Percentiles rank a stretch among this genome's conserved stretches.
phyloP scores from a whole-genome alignment of 2,888 invertebrate species.

The Nephrocerus scutellatus region DNA sequence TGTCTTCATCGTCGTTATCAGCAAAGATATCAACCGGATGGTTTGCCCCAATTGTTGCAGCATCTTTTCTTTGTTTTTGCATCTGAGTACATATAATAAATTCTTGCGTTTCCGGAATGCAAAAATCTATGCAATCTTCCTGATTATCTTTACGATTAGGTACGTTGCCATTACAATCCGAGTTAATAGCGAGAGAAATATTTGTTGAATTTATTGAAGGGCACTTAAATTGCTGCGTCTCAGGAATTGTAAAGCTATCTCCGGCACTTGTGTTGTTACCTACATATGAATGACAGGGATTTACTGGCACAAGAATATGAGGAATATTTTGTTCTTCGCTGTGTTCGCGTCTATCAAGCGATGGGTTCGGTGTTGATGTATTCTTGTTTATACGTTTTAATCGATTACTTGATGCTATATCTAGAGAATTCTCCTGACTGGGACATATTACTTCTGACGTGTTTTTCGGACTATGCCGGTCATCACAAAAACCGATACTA shows the following conservation, averaged over 20 bases:
- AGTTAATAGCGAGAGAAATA: not conserved
- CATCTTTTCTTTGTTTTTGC: not conserved
- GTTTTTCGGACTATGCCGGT: slow-evolving; percentile 4
- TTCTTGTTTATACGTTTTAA: slow-evolving; percentile 7
- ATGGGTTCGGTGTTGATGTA: slow-evolving; percentile 11
- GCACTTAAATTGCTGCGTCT: slow-evolving; percentile 24
- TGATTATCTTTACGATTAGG: slow-evolving; percentile 11
- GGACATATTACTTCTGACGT: slow-evolving; percentile 6
- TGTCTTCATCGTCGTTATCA: slow-evolving; percentile 2
- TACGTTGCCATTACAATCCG: not conserved
- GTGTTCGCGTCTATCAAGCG: not conserved
- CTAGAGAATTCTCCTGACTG: slow-evolving; percentile 12
- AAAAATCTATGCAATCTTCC: slow-evolving; percentile 30
- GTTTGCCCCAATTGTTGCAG: slow-evolving; percentile 5
- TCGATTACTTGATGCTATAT: slow-evolving; percentile 2
- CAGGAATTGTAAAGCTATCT: slow-evolving; percentile 28
- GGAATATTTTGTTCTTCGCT: too few species aligned
- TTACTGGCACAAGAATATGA: too few species aligned
- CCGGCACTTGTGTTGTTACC: slow-evolving; percentile 12
- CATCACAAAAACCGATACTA: slow-evolving; percentile 15
- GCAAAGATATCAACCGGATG: slow-evolving; percentile 13
- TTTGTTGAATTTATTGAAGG: not conserved
- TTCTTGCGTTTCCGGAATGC: slow-evolving; percentile 36
- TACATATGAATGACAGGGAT: slow-evolving; percentile 4
- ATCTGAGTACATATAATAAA: slow-evolving; percentile 6